Evolutionary conservation across 2,797 vertebrate genomes (phyloP).

Genomic region (Pipistrellus pipistrellus): DNA sequence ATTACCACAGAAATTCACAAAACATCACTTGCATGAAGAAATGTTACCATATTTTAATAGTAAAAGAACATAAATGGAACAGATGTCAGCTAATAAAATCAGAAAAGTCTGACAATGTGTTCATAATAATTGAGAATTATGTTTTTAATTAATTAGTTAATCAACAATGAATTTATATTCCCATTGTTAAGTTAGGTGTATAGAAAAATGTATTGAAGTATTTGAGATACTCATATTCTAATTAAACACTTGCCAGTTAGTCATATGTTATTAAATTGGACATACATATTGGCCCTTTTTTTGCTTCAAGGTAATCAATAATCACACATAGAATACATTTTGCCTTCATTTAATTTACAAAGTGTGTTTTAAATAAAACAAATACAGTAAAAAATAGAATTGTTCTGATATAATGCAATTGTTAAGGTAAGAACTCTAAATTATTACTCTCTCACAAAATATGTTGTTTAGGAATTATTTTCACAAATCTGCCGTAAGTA

Average conservation of each 20-base stretch:
- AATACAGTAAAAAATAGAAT: not conserved
- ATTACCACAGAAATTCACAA: not conserved
- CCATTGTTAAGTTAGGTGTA: conserved; percentile 64
- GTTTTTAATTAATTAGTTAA: conserved; percentile 74
- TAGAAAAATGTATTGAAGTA: conserved; percentile 56
- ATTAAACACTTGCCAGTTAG: conserved; percentile 65
- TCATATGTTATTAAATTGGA: not conserved
- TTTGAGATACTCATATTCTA: conserved; percentile 34
- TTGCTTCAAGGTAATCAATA: conserved; percentile 6
- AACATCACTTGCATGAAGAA: not conserved
- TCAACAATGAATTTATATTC: conserved; percentile 60
- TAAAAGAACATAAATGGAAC: conserved; percentile 71
- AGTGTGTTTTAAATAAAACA: not conserved
- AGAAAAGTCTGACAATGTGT: conserved; percentile 62
- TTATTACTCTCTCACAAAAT: not conserved
- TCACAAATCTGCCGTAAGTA: not conserved
- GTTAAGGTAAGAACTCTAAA: not conserved
- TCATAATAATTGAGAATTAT: conserved; percentile 70
- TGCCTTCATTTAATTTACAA: not conserved
- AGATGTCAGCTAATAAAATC: conserved; percentile 76
- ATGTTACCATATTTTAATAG: conserved; percentile 28
- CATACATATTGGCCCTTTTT: not conserved
- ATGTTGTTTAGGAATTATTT: conserved; percentile 9
- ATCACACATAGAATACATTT: not conserved
- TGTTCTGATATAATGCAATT: not conserved